Evolutionary conservation across 1,140 invertebrate genomes (phyloP), one percentile per base, ranked within the genome.

Genomic region (Orchesella cincta): DNA sequence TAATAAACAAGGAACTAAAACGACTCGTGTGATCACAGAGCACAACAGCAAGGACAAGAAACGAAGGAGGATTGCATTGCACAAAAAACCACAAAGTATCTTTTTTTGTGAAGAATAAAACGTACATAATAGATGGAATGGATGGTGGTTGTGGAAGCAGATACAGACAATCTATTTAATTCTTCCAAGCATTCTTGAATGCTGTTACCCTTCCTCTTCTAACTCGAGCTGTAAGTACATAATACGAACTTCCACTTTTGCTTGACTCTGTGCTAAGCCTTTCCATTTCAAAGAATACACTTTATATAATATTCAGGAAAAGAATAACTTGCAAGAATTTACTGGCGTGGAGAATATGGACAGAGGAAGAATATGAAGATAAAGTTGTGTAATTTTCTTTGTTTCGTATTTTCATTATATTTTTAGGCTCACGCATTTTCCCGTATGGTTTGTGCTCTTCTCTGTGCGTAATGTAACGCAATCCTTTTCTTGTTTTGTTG

Each of bases 391-490:
- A n/a, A 57, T n/a, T 57, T 57, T 57, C 23, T 57, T 57, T 57
- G 23, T 57, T 57, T 57, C 52, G 8, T 57, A 23, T 57, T 57
- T 57, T 57, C 23, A 57, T 57, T 57, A 57, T 57, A 57, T n/a
- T 18, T 57, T 46, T 8, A 46, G 12, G 5, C 52, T 8, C 14
- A 57, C 14, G 52, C 52, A 14, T n/a, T 23, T 57, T 5, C 5
- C 23, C 23, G 12, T 57, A 5, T 23, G 3, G 52, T 57, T n/a
- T 14, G 5, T 3, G 23, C 52, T 12, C 14, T 57, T 57, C n/a
- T n/a, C n/a, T n/a, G n/a, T 14, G 52, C 8, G 23, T 26, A 57
- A n/a, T 57, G 52, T 23, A 57, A 57, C 23, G 23, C 52, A 57
- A 57, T 57, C 14, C 52, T 57, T 57, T 57, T 18, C 23, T 26